Base-by-base conservation (phyloP, 2,888 invertebrate species). In the Campopleginae sp. region DNA sequence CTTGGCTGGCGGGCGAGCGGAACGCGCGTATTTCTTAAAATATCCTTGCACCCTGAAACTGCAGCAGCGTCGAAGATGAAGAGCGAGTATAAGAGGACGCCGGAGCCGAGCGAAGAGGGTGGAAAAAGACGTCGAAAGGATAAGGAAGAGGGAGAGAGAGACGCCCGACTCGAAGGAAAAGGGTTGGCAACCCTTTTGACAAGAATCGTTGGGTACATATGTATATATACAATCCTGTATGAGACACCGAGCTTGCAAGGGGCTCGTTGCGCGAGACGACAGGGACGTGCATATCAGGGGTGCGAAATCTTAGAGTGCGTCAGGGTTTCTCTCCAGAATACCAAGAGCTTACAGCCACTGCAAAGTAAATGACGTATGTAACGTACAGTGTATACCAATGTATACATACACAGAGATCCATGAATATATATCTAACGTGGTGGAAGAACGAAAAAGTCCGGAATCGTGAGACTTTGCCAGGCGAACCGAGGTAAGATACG, bases 1-100 rank as follows among this genome's bases (percentile, higher is more conserved):
- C 81, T 88, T 86, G 76, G 88, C 87, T 89, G 89, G 88, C 89
- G 86, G 87, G n/a, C n/a, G 81, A 84, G 82, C 86, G 88, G 82
- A 84, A n/a, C n/a, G n/a, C n/a, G 82, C 89, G 38, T 38, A 88
- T 92, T 92, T 89, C 92, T 92, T 93, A 91, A 91, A 92, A 92
- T 88, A 91, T 91, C 90, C 91, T 91, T 89, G 90, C 90, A 88
- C 89, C 89, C 89, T n/a, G 87, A 89, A 87, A 88, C 90, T 89
- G 88, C 86, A 88, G 14, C 58, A 58, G 27, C 84, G 89, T 89
- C 88, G 89, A 85, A 87, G 87, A 87, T 87, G 88, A 82, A 87
- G 86, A 88, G 80, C 82, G 87, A 54, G 27, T 58, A 27, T 80
- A 80, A 84, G 86, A 82, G 84, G 84, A 82, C 10, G 63, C 74